Evolutionary conservation across 2,888 invertebrate genomes (phyloP).

Genomic region (Gastrophysa polygoni): DNA sequence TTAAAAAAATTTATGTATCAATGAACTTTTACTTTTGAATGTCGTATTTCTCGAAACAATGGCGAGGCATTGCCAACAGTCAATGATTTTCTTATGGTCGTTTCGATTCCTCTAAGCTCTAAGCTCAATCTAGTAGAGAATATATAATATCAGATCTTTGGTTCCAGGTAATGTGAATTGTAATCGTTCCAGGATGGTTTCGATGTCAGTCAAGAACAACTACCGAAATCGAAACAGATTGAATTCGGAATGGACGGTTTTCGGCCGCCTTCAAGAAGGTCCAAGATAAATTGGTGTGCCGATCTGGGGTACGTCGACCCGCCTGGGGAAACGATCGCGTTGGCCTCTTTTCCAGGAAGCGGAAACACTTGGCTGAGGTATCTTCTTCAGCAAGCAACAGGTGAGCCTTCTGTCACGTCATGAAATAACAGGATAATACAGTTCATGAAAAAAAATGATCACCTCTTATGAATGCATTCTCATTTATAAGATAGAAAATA

Average conservation of each 20-base stretch:
- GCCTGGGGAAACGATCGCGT: conserved; percentile 66
- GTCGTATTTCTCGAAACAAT: no score
- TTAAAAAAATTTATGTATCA: no score
- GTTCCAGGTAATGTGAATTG: not conserved
- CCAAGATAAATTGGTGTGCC: conserved; percentile 62
- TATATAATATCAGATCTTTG: not conserved
- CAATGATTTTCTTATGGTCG: no score
- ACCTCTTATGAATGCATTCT: no score
- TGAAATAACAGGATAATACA: no score
- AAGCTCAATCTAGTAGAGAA: not conserved
- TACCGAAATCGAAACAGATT: conserved; percentile 40
- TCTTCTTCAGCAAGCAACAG: conserved; percentile 78
- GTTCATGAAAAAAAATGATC: no score
- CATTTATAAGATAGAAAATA: no score
- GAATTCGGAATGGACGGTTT: conserved; percentile 51
- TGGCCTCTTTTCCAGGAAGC: conserved; percentile 83
- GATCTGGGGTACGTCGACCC: conserved; percentile 57
- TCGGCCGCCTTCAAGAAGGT: conserved; percentile 48
- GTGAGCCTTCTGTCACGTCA: no score
- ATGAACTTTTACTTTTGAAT: no score
- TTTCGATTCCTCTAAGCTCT: not conserved
- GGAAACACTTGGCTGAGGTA: conserved; percentile 86
- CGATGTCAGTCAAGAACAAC: conserved; percentile 22
- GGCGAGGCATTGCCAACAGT: no score
- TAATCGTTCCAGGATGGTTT: conserved; percentile 23